Base-by-base conservation (phyloP, 2,888 invertebrate genomes). In the Nebria salina region DNA sequence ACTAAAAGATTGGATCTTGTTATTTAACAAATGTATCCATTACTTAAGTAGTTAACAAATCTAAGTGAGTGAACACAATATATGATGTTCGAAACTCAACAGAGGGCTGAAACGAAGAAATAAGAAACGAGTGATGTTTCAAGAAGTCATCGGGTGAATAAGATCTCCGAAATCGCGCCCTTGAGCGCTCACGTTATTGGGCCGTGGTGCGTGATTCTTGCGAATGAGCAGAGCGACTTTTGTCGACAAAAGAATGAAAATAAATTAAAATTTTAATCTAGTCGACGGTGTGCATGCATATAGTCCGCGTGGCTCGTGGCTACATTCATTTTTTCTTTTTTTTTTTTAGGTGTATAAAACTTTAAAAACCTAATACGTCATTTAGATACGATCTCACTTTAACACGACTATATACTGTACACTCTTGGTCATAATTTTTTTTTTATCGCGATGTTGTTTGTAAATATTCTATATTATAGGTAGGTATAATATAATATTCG, bases 291-390 rank as follows among this genome's bases (percentile, higher is more conserved):
- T 81, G 81, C 81, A 81, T 81, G 81, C 81, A 82, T 86, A 83
- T 83, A 54, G 54, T 54, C 54, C 54, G 54, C 86, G 84, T 86
- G 87, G 87, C 87, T 87, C 87, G 87, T 87, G 87, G 87, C 87
- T 85, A 87, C 86, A 86, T 86, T 87, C 76, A 25, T 86, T 87
- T 54, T 54, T 54, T 54, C 54, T 54, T 54, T 54, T 54, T 54
- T 43, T 54, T 54, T 87, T 87, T 85, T 85, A 85, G 84, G 86
- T 85, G 86, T 86, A 87, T 86, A 86, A 87, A 87, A 87, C 86
- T 87, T 87, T 87, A 87, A 88, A 88, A 88, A 88, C 87, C 88
- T 87, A 88, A 88, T 88, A 87, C 88, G 87, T 88, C 88, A 88
- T 88, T 87, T 86, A 87, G 88, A 88, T 88, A 87, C 83, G 86